phyloP scores from a whole-genome alignment of 2,113 vertebrate species.

The Centropristis striata region DNA sequence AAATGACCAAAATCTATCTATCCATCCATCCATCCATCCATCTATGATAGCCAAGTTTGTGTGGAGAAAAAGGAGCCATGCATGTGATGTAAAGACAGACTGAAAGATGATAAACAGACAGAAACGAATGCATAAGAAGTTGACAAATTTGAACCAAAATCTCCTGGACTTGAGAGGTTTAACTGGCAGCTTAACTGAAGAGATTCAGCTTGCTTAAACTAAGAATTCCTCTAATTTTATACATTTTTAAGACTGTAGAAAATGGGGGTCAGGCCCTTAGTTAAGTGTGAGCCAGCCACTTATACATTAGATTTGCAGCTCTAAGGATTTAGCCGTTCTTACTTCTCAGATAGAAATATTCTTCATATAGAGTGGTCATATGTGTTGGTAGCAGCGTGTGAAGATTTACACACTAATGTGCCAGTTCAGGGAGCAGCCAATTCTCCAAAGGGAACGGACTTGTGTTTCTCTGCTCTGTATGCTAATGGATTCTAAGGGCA shows the following conservation, averaged over 20 bases:
- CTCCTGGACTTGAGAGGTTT: no score
- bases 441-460: slow-evolving; percentile 36
- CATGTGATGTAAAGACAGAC: no score
- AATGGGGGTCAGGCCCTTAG: not conserved
- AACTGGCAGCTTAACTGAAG: not conserved
- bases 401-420: slow-evolving; percentile 25
- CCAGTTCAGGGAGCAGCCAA: slow-evolving; percentile 22
- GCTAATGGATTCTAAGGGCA: slow-evolving; percentile 64
- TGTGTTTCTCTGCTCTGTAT: slow-evolving; percentile 48
- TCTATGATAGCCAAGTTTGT: no score
- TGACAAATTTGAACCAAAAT: no score
- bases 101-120: no score
- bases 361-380: not conserved
- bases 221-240: slow-evolving; percentile 4
- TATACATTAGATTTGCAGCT: slow-evolving; percentile 10
- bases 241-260: not conserved
- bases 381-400: slow-evolving; percentile 3
- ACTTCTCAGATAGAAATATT: not conserved
- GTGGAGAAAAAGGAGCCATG: no score
- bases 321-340: not conserved
- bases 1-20: no score
- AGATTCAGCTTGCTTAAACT: not conserved
- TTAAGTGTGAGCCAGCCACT: slow-evolving; percentile 9
- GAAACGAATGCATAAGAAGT: no score
- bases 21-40: no score